Evolutionary conservation across 2,888 invertebrate species (phyloP), one percentile per base, ranked within the genome.

Genomic region (Allophyes oxyacanthae): DNA sequence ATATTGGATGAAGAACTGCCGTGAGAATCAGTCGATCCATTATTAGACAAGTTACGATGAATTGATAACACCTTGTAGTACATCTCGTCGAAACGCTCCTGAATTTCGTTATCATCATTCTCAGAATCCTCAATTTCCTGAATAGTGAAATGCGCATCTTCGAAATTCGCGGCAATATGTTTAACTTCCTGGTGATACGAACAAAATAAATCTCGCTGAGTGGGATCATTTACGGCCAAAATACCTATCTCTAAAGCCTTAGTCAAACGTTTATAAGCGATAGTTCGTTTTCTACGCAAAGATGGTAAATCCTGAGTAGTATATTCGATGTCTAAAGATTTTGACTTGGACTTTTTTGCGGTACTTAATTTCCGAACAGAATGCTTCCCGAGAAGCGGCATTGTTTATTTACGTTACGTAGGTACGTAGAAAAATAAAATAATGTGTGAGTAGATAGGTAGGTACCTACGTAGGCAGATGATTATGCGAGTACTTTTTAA

Each of bases 1-100:
- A 42, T 42, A 28, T 42, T 42, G 9, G 28, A 42, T 8, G 42
- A 15, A 11, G 42, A 20, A 25, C 13, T 13, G 9, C 34, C 11
- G 2, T 34, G 11, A 30, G 7, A 30, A 7, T 30, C 1, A 30
- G 2, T 7, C 8, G 30, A 30, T 30, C 2, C 30, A 30, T 4
- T 30, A 6, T 30, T 30, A 30, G 30, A 8, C 7, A 30, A 30
- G 6, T 30, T 30, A 8, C 30, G 30, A 30, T 30, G 30, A 30
- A 30, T 30, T 8, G 30, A 30, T 8, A 30, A 30, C 9, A 30
- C 9, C 9, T 8, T 30, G 30, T 30, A 30, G 8, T 30, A 30
- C 30, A 30, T 30, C 9, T 30, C 30, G 7, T 30, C 30, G 30
- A 30, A 30, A 8, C 30, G 30, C 7, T 30, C 30, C 30, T 30